Evolutionary conservation across 2,113 vertebrate genomes (phyloP).

Genomic region (Heteronetta atricapilla): DNA sequence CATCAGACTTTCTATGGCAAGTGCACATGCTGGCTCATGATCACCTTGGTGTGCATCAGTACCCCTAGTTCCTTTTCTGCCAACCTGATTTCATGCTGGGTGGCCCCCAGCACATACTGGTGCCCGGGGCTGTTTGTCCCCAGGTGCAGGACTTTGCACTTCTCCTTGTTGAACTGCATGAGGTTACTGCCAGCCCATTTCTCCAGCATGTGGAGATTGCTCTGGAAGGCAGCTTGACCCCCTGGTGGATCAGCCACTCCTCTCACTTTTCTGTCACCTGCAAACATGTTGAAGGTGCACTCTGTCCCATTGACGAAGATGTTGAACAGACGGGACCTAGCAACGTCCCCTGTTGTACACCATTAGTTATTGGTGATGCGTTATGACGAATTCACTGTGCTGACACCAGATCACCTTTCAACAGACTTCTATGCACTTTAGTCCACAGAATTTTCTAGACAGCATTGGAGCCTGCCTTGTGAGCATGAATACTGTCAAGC

Average conservation of each 20-base stretch:
- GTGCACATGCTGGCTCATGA: not conserved
- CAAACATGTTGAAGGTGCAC: not conserved
- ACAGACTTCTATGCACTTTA: not conserved
- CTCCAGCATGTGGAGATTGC: not conserved
- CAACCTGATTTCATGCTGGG: not conserved
- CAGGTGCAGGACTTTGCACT: too few relatives aligned
- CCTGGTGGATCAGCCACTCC: not conserved
- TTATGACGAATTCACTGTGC: not conserved
- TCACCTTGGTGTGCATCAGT: not conserved
- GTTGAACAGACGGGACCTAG: not conserved
- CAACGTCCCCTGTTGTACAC: not conserved
- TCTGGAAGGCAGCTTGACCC: not conserved
- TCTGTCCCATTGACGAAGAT: not conserved
- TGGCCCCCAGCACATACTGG: not conserved
- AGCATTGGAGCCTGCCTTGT: not conserved
- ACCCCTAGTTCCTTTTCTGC: not conserved
- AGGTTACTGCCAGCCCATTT: not conserved
- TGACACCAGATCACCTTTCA: not conserved
- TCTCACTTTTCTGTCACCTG: not conserved
- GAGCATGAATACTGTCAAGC: not conserved
- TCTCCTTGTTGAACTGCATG: too few relatives aligned
- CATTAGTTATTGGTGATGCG: accelerated
- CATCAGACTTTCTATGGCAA: not conserved
- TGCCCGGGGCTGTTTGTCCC: not conserved
- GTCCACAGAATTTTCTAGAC: not conserved